Conservation (phyloP, 2,113 vertebrate species). For the Odontesthes bonariensis region DNA sequence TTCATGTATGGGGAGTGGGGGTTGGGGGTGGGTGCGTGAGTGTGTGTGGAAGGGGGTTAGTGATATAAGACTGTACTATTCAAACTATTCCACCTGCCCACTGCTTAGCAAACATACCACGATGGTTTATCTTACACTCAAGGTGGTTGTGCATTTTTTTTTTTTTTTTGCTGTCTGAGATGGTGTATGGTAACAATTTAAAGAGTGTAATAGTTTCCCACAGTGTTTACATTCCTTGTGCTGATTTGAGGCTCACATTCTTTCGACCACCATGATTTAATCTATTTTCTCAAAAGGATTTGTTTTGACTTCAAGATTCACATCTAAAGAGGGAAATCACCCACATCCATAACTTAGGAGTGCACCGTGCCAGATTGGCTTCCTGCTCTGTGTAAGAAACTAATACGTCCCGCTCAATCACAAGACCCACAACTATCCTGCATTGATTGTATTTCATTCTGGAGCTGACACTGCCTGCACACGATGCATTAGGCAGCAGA, state of each 20-base stretch:
- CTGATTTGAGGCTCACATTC: conserved; percentile 46
- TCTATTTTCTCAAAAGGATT: conserved; percentile 46
- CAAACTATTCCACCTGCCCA: conserved; percentile 19
- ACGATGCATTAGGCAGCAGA: conserved; percentile 30
- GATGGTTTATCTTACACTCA: conserved; percentile 50
- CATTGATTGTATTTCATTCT: conserved; percentile 46
- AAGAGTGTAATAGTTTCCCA: conserved; percentile 48
- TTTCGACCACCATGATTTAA: conserved; percentile 36
- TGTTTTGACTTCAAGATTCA: conserved; percentile 71
- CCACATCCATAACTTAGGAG: conserved; percentile 34
- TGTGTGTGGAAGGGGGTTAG: background rate
- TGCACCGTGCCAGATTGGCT: conserved; percentile 36
- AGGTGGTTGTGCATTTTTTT: conserved; percentile 25
- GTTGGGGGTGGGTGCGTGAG: too few relatives aligned
- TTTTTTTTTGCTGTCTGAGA: conserved; percentile 6
- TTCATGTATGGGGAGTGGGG: conserved; percentile 17
- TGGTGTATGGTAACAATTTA: conserved; percentile 36
- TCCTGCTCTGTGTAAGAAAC: conserved; percentile 57
- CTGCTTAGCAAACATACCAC: conserved; percentile 2
- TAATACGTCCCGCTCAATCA: conserved; percentile 63
- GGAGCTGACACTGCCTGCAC: conserved; percentile 6
- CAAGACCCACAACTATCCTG: conserved; percentile 19
- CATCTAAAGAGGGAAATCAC: conserved; percentile 58
- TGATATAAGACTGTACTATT: conserved; percentile 2
- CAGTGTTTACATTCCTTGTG: conserved; percentile 57